Evolutionary conservation across 2,797 vertebrate species (phyloP).

Genomic region (Oreochromis mossambicus): DNA sequence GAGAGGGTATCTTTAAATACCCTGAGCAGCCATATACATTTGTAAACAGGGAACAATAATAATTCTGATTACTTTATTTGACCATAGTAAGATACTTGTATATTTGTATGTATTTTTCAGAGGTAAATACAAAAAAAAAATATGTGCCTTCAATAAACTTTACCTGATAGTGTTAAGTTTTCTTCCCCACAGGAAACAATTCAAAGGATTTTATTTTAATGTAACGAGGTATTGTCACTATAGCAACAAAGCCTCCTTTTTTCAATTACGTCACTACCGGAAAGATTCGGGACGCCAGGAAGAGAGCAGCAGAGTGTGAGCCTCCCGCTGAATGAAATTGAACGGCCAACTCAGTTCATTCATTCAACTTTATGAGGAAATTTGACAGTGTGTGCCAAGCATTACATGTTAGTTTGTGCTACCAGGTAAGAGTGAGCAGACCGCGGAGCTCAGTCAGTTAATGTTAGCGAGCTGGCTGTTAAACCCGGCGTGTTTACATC

Average conservation of each 20-base stretch:
- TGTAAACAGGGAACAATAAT: not conserved
- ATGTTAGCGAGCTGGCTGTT: not conserved
- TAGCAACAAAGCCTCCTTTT: slow-evolving; percentile 37
- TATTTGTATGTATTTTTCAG: not conserved
- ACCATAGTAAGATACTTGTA: not conserved
- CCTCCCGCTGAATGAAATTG: slow-evolving; percentile 53
- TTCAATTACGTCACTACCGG: slow-evolving; percentile 64
- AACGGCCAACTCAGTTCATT: slow-evolving; percentile 41
- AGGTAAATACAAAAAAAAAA: not conserved
- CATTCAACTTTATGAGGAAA: slow-evolving; percentile 1
- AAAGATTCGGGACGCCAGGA: slow-evolving; percentile 48
- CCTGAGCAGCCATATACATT: not conserved
- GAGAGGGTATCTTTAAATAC: not conserved
- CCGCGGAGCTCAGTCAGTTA: not conserved
- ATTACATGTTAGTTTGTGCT: not conserved
- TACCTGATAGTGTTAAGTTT: not conserved
- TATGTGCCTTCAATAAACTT: no score
- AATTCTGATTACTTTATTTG: not conserved
- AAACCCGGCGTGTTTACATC: slow-evolving; percentile 31
- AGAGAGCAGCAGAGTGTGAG: slow-evolving; percentile 38
- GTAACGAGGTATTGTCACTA: slow-evolving; percentile 3
- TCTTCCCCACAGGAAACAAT: not conserved
- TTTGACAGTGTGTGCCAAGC: not conserved
- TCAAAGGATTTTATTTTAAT: not conserved
- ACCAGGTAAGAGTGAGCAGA: slow-evolving; percentile 26